Evolutionary conservation across 2,888 invertebrate genomes (phyloP), one percentile per base, ranked within the genome.

Genomic region (Melangyna quadrimaculata): DNA sequence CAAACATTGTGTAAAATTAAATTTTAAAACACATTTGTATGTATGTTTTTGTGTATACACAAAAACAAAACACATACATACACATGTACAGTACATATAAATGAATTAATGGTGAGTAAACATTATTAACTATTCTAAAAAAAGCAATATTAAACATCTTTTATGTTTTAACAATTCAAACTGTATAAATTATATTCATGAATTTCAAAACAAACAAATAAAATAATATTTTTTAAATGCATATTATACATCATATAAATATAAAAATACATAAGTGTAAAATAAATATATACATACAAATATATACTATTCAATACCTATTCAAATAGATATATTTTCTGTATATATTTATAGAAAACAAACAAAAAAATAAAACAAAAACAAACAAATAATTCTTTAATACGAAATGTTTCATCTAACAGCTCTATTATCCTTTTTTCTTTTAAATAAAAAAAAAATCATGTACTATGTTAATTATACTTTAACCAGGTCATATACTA

Each of bases 111-210:
- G 59, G 53, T 37, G 59, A 69, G 35, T 19, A 74, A 61, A 35
- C 51, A 65, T 48, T 73, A 57, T 48, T 63, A 84, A 79, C 77
- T 83, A 87, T 77, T 77, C 87, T 80, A 27, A 45, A 80, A 83
- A 84, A 87, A 87, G 87, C 87, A 87, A 87, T 87, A 87, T 87
- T 81, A 57, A 69, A 81, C 48, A 69, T 63, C 69, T 74, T 86
- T 69, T 82, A 75, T 78, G 78, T 81, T 80, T 73, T 48, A 69
- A 72, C 61, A 73, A 69, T 22, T 86, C 73, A 72, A 78, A 81
- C 40, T 81, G 77, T 86, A 78, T 79, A 19, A 57, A 59, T 14
- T 12, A 77, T 78, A 78, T 77, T 80, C 69, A 80, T 80, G 63
- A 81, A 78, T 77, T 77, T 81, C 29, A 78, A 72, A 78, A 61